Conservation (phyloP, 2,888 invertebrate genomes). For the Xylocampa areola region DNA sequence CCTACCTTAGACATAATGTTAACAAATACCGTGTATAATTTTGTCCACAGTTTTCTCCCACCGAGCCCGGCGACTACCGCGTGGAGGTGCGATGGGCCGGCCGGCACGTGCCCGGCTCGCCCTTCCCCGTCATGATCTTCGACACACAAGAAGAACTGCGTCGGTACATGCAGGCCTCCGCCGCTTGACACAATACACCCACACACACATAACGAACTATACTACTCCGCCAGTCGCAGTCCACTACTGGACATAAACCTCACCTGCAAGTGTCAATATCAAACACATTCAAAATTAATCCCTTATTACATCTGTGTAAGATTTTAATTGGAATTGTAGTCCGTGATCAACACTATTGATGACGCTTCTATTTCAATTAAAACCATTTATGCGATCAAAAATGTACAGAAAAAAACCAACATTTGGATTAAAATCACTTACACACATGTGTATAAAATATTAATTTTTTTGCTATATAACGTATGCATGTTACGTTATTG, state of each 20-base stretch:
- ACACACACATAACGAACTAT: slow-evolving; percentile 7
- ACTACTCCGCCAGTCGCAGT: background rate
- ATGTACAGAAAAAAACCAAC: background rate
- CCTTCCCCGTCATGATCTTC: slow-evolving; percentile 99
- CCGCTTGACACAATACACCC: slow-evolving; percentile 64
- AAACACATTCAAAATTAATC: too few relatives aligned
- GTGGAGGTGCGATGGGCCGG: slow-evolving; percentile 98
- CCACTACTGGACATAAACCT: too few relatives aligned
- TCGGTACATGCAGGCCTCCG: slow-evolving; percentile 89
- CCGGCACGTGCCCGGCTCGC: slow-evolving; percentile 98
- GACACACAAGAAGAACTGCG: slow-evolving; percentile 99
- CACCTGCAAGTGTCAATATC: too few relatives aligned
- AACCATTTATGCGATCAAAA: background rate
- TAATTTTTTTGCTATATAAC: background rate
- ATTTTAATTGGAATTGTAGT: slow-evolving; percentile 3
- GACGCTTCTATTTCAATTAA: too few relatives aligned
- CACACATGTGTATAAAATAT: slow-evolving; percentile 5
- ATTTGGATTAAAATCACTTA: slow-evolving; percentile 4
- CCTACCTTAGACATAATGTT: too few relatives aligned
- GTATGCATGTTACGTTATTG: too few relatives aligned
- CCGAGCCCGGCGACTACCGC: slow-evolving; percentile 99
- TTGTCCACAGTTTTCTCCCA: slow-evolving; percentile 95
- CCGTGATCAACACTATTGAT: too few relatives aligned
- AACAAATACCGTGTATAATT: background rate
- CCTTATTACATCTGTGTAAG: background rate